Conservation (phyloP, 1,140 invertebrate genomes). For the Hypsibius dujardini region DNA sequence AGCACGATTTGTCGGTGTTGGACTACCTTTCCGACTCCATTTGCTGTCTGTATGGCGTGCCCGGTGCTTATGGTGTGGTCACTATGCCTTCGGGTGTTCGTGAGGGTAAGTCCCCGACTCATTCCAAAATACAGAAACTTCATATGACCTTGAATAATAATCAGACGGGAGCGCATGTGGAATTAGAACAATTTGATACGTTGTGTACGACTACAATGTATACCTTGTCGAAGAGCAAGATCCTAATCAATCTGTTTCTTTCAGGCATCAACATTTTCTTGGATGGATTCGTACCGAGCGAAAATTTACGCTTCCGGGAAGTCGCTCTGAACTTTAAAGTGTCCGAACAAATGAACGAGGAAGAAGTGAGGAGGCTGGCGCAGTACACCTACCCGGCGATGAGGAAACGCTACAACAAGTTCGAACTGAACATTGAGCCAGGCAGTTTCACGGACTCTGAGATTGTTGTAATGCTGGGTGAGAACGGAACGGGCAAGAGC, state of each 20-base stretch:
- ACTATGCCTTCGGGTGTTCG: conserved; percentile 98
- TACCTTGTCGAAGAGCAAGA: too few species aligned
- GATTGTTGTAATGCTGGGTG: conserved; percentile 91
- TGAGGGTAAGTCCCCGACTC: conserved; percentile 48
- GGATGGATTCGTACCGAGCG: conserved; percentile 96
- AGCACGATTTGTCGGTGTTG: conserved; percentile 94
- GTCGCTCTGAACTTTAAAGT: conserved; percentile 93
- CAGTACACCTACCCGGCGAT: conserved; percentile 81
- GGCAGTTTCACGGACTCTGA: conserved; percentile 98
- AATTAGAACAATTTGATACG: neutral
- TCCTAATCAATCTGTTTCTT: conserved; percentile 17
- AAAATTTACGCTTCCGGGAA: conserved; percentile 94
- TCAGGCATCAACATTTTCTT: conserved; percentile 94
- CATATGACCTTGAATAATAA: neutral
- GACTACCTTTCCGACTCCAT: conserved; percentile 99
- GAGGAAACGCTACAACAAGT: conserved; percentile 39
- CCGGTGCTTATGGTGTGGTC: conserved; percentile 96
- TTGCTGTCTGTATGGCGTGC: conserved; percentile 92
- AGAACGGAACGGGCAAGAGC: conserved; percentile 98
- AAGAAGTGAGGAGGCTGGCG: conserved; percentile 88
- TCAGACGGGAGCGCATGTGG: neutral
- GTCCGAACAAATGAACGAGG: conserved; percentile 86
- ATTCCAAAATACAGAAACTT: neutral
- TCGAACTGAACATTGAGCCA: conserved; percentile 56
- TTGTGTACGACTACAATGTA: neutral